A percentile compares a stretch with the other conserved stretches of the same genome.
phyloP scores from a whole-genome alignment of 2,888 invertebrate species.

The Caenorhabditis macrosperma region DNA sequence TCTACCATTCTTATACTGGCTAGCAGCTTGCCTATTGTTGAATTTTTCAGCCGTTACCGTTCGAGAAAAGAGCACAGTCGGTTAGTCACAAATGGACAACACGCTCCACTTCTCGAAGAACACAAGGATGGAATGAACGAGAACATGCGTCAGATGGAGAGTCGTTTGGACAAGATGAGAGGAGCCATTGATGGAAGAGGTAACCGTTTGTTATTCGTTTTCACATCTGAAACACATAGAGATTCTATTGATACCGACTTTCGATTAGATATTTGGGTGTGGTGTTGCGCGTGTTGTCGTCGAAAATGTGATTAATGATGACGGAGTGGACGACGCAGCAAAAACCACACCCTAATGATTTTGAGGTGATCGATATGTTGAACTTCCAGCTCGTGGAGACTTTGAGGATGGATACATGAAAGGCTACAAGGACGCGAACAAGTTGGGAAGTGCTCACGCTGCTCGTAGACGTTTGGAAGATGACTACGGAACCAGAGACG shows the following conservation, averaged over 20 bases:
- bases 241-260: background rate
- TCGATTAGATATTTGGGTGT: conserved; percentile 32
- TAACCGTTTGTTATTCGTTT: conserved; percentile 17
- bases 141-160: conserved; percentile 70
- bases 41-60: conserved; percentile 70
- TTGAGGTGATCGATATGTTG: background rate
- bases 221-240: background rate
- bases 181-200: conserved; percentile 63
- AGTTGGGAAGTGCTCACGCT: conserved; percentile 71
- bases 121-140: conserved; percentile 66
- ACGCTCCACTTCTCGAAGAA: conserved; percentile 74
- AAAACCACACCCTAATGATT: conserved; percentile 17
- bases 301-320: conserved; percentile 45
- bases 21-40: no score
- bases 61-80: conserved; percentile 64
- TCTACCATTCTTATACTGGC: background rate
- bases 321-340: conserved; percentile 26
- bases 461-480: conserved; percentile 76
- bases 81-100: conserved; percentile 73
- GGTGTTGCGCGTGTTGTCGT: conserved; percentile 26
- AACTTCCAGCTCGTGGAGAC: conserved; percentile 57
- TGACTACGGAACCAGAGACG: conserved; percentile 75
- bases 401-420: conserved; percentile 80
- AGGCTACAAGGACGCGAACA: conserved; percentile 80
- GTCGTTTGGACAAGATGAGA: conserved; percentile 70